These are phyloP conservation scores for Diachrysia chrysitis DNA, from an alignment of 2,888 invertebrate species.

Conservation along the genomic window DNA sequence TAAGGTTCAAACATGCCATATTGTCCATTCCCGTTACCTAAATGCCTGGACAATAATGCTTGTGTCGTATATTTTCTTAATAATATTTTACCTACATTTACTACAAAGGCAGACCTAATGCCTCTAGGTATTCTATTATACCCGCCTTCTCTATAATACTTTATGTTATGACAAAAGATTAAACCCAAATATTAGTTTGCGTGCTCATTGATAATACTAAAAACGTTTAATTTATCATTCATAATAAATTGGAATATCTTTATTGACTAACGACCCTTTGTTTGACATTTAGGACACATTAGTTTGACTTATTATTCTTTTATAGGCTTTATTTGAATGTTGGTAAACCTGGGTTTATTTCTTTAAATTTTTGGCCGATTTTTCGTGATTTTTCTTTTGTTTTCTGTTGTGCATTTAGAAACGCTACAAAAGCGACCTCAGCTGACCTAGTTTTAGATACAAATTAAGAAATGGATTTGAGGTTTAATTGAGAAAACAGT, in stretches of 20 bases:
- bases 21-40: too few relatives aligned
- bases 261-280: neutral
- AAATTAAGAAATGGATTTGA: too few relatives aligned
- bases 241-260: constrained; percentile 27
- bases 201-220: constrained; percentile 20
- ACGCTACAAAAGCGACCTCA: too few relatives aligned
- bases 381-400: too few relatives aligned
- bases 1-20: too few relatives aligned
- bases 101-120: neutral
- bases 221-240: constrained; percentile 33
- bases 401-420: too few relatives aligned
- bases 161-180: constrained; percentile 18
- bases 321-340: neutral
- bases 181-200: constrained; percentile 24
- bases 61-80: too few relatives aligned
- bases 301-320: neutral
- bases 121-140: neutral
- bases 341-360: neutral
- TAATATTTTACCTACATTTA: neutral
- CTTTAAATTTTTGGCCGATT: too few relatives aligned
- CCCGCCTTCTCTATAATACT: neutral
- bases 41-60: too few relatives aligned
- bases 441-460: too few relatives aligned
- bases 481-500: too few relatives aligned
- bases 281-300: neutral